Conservation (phyloP, 2,113 vertebrate species). For the Oplegnathus fasciatus region DNA sequence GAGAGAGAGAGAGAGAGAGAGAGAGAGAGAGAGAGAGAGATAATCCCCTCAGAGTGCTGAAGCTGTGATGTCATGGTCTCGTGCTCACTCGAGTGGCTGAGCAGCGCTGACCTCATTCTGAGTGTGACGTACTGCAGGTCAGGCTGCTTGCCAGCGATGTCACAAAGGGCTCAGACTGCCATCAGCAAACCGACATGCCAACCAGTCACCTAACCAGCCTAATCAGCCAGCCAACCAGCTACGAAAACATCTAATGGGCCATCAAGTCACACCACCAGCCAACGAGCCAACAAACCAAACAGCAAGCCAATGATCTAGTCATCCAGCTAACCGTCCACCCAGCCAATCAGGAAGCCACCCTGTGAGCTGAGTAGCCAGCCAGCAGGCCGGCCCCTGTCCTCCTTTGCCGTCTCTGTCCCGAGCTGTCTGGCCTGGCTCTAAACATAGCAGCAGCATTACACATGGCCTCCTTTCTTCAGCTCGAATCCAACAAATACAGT, state of each 20-base stretch:
- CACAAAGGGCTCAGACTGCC: conserved; percentile 30
- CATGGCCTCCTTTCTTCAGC: conserved; percentile 38
- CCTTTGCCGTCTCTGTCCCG: conserved; percentile 20
- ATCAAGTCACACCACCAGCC: not conserved
- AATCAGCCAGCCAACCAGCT: not conserved
- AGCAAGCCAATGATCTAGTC: not conserved
- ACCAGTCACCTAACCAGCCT: not conserved
- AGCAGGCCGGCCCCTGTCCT: conserved; percentile 25
- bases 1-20: too few relatives aligned
- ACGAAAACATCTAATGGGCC: not conserved
- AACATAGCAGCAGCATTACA: conserved; percentile 49
- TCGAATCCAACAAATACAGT: conserved; percentile 27
- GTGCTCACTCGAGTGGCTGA: conserved; percentile 21
- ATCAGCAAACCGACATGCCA: not conserved
- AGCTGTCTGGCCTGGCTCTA: conserved; percentile 47
- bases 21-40: not conserved
- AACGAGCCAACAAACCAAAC: not conserved
- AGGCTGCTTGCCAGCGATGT: conserved; percentile 39
- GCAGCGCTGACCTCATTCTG: conserved; percentile 59
- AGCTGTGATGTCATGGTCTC: conserved; percentile 64
- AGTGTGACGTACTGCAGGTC: conserved; percentile 28
- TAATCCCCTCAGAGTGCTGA: conserved; percentile 23
- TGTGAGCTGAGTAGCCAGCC: conserved; percentile 17
- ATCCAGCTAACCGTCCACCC: not conserved
- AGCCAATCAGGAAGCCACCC: not conserved